Conservation (phyloP, 2,797 vertebrate genomes). For the Melanotaenia trifasciata region DNA sequence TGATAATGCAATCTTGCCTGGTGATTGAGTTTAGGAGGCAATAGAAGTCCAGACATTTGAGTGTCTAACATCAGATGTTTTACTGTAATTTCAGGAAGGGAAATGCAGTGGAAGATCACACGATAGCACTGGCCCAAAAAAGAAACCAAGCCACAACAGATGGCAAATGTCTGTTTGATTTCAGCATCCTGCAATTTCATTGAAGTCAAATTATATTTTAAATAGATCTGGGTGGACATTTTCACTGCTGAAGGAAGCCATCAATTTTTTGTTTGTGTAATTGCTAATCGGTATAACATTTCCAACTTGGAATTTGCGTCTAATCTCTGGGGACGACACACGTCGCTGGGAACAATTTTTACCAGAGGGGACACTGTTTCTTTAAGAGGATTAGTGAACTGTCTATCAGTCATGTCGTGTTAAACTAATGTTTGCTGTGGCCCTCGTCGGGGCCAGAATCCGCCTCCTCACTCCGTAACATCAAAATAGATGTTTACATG, state of each 20-base stretch:
- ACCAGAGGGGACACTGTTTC: conserved; percentile 83
- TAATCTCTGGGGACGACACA: conserved; percentile 75
- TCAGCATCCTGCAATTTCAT: conserved; percentile 34
- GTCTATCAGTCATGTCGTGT: conserved; percentile 82
- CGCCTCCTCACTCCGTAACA: conserved; percentile 70
- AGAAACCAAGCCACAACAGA: conserved; percentile 42
- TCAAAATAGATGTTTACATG: conserved; percentile 77
- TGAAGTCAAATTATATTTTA: conserved; percentile 54
- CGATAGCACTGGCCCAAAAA: conserved; percentile 52
- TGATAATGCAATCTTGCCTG: conserved; percentile 74
- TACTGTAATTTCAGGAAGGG: conserved; percentile 66
- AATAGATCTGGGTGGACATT: conserved; percentile 41
- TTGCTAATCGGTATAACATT: conserved; percentile 80
- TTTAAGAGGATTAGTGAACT: conserved; percentile 86
- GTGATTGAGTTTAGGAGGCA: conserved; percentile 81
- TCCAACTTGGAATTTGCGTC: conserved; percentile 74
- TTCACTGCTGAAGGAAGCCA: conserved; percentile 50
- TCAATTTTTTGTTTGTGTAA: conserved; percentile 68
- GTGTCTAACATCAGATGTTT: conserved; percentile 79
- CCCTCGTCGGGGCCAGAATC: conserved; percentile 70
- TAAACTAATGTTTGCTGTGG: conserved; percentile 79
- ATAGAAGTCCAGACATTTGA: conserved; percentile 70
- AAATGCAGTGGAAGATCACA: conserved; percentile 61
- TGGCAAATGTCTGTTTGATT: conserved; percentile 56
- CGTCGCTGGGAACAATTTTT: conserved; percentile 73